Conservation (phyloP, 2,888 invertebrate species). For the Phalera bucephala region DNA sequence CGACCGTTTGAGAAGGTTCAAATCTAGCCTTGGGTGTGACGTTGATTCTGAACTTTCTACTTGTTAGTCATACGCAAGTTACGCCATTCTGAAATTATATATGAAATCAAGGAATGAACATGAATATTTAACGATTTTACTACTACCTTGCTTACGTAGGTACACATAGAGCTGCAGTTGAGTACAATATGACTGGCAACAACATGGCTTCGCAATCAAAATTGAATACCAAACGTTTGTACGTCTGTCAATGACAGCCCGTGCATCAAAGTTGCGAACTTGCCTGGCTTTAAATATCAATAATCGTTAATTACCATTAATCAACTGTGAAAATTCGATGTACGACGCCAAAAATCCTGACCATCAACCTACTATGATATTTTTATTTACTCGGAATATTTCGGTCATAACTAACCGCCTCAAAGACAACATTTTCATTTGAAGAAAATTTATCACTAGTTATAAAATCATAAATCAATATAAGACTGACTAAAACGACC, state of each 20-base stretch:
- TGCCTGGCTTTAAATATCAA: conserved; percentile 12
- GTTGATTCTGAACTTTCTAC: too few species aligned
- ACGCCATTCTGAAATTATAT: too few species aligned
- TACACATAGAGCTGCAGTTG: too few species aligned
- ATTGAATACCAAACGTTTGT: conserved; percentile 4
- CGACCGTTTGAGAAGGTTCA: too few species aligned
- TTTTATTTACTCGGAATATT: conserved; percentile 7
- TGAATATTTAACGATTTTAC: too few species aligned
- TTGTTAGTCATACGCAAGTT: too few species aligned
- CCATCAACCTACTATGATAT: conserved; percentile 8
- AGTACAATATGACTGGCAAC: too few species aligned
- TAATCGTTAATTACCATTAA: conserved; percentile 20
- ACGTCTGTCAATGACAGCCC: conserved; percentile 10
- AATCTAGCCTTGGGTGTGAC: too few species aligned
- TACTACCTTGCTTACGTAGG: too few species aligned
- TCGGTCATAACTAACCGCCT: background rate
- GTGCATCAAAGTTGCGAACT: conserved; percentile 19
- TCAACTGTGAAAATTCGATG: conserved; percentile 23
- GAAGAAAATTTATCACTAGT: background rate
- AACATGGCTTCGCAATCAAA: conserved; percentile 10
- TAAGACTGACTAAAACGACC: conserved; percentile 14
- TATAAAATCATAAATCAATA: conserved; percentile 24
- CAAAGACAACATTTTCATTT: background rate
- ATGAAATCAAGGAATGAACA: too few species aligned
- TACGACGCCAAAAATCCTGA: conserved; percentile 14